A percentile compares a stretch with the other conserved stretches of the same genome.
phyloP scores from a whole-genome alignment of 1,140 invertebrate species.

The roundworm (Caenorhabditis elegans) region DNA sequence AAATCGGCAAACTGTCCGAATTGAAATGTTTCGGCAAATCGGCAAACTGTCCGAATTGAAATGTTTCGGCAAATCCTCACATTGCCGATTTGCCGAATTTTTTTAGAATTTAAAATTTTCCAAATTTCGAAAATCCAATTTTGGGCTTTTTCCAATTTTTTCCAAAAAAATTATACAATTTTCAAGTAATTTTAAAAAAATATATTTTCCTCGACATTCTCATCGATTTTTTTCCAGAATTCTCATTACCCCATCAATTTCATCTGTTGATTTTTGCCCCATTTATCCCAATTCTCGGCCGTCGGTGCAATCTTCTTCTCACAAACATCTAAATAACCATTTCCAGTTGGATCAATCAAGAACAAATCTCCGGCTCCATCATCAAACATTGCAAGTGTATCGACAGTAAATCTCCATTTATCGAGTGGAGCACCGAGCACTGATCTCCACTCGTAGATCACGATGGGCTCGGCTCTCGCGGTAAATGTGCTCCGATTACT shows the following conservation, averaged over 20 bases:
- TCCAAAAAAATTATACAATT: too few relatives aligned
- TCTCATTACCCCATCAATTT: neutral
- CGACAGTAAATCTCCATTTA: slow-evolving; percentile 3
- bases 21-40: too few relatives aligned
- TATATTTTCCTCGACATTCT: too few relatives aligned
- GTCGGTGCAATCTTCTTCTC: neutral
- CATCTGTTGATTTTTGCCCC: neutral
- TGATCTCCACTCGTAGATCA: slow-evolving; percentile 1
- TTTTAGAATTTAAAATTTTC: too few relatives aligned
- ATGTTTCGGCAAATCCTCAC: too few relatives aligned
- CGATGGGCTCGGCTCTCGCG: neutral
- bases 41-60: too few relatives aligned
- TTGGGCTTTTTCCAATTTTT: too few relatives aligned
- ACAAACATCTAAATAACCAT: neutral
- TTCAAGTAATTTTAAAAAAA: too few relatives aligned
- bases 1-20: too few relatives aligned
- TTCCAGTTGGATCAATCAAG: neutral
- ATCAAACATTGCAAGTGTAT: neutral
- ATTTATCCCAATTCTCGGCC: neutral
- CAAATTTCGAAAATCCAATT: too few relatives aligned
- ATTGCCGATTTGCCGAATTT: too few relatives aligned
- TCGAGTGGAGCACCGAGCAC: neutral
- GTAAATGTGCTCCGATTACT: neutral
- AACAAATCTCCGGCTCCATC: neutral
- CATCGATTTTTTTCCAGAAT: too few relatives aligned